Evolutionary conservation across 1,140 invertebrate species (phyloP), one percentile per base, ranked within the genome.

Genomic region (Chionoecetes opilio): DNA sequence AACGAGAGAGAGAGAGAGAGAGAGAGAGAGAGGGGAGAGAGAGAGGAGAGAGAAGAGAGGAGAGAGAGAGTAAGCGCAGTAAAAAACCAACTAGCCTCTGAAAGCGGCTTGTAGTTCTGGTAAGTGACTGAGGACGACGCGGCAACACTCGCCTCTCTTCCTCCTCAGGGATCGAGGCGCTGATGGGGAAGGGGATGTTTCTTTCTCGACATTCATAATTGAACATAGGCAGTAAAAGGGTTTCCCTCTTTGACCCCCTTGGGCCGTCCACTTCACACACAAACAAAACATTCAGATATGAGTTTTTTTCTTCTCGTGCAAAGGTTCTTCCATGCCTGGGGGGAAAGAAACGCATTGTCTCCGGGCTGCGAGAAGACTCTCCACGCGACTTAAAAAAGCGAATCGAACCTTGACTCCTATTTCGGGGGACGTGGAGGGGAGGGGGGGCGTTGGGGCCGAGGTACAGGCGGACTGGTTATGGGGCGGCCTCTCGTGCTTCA

Each of bases 261-360:
- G 63, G n/a, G n/a, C 63, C 63, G 21, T 75, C 26, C 63, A 75
- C 63, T n/a, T 75, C 63, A 75, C 63, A 75, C 63, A 75, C 63
- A 75, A 17, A n/a, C 63, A 75, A 75, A 17, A 75, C 63, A n/a
- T 75, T 6, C 63, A 75, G 63, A n/a, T 75, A 75, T 75, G 63
- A 75, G 11, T 75, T n/a, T n/a, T n/a, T n/a, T n/a, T n/a, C n/a
- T 75, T 75, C 63, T 75, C 63, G 21, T 17, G 63, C 26, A 75
- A 26, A 75, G 63, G 63, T 75, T 75, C 11, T 75, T n/a, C n/a
- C 63, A 26, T 26, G 21, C 63, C 63, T 75, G 63, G 63, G 21
- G 63, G 63, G n/a, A 26, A n/a, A n/a, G n/a, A 8, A 5, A 75
- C 21, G 26, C 63, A 75, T 75, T 75, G 63, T 75, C 63, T 75